Conservation (phyloP, 2,888 invertebrate genomes). For the Caenorhabditis virilis region DNA sequence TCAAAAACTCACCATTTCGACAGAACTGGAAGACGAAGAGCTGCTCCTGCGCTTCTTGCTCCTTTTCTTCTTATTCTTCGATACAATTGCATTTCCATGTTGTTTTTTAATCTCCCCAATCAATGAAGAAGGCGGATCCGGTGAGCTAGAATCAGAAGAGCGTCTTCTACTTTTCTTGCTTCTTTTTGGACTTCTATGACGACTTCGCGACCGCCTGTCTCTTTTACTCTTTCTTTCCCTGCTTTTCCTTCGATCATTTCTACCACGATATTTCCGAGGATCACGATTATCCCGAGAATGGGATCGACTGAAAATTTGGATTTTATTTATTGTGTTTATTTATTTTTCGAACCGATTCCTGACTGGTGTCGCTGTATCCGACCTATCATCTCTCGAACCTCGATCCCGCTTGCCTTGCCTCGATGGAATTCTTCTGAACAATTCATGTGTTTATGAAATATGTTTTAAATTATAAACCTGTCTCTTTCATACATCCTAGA, state of each 20-base stretch:
- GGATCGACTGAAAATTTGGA: neutral
- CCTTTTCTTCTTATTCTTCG: conserved; percentile 23
- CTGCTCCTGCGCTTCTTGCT: conserved; percentile 25
- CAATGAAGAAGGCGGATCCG: conserved; percentile 27
- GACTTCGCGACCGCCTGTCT: conserved; percentile 16
- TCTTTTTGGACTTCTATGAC: conserved; percentile 27
- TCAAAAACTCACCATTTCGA: too few species aligned
- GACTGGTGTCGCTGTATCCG: conserved; percentile 12
- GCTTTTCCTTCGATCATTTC: conserved; percentile 16
- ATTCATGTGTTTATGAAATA: neutral
- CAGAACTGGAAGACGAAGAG: conserved; percentile 37
- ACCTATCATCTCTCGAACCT: conserved; percentile 16
- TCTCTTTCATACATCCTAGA: conserved; percentile 12
- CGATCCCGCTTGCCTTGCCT: conserved; percentile 27
- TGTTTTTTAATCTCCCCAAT: conserved; percentile 30
- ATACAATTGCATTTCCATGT: conserved; percentile 19
- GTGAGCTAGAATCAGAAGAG: conserved; percentile 26
- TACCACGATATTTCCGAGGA: neutral
- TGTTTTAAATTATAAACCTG: neutral
- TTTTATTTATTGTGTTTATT: neutral
- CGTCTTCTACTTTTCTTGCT: conserved; percentile 18
- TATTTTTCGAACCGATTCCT: neutral
- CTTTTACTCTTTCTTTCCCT: conserved; percentile 14
- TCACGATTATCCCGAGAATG: neutral
- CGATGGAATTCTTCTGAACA: conserved; percentile 16